These are phyloP conservation scores for Trinorchestia longiramus DNA, from an alignment of 1,140 invertebrate species.

Conservation along the genomic window DNA sequence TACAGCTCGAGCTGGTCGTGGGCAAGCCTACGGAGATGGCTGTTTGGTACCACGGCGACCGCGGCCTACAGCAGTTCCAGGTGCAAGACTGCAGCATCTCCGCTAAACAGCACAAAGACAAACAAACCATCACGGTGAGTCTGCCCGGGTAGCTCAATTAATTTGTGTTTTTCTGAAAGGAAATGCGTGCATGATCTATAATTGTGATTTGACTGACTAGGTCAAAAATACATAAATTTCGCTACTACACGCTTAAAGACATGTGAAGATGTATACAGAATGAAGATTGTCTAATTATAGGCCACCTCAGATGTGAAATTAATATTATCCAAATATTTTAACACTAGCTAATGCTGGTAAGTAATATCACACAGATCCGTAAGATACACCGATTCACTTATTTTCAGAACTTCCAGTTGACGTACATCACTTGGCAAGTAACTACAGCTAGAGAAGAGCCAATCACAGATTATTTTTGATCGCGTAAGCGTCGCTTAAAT, in stretches of 20 bases:
- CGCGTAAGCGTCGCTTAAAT: background rate
- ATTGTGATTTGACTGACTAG: too few relatives aligned
- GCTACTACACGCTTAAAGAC: too few relatives aligned
- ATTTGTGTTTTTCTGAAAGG: background rate
- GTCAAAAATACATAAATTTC: too few relatives aligned
- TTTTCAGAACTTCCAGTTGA: too few relatives aligned
- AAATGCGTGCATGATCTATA: too few relatives aligned
- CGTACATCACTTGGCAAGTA: too few relatives aligned
- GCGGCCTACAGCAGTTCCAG: conserved; percentile 57
- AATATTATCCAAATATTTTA: background rate
- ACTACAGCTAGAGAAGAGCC: too few relatives aligned
- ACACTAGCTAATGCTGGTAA: background rate
- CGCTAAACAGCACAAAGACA: conserved; percentile 56
- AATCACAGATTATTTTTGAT: background rate
- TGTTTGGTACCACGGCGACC: background rate
- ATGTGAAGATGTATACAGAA: too few relatives aligned
- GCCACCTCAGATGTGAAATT: too few relatives aligned
- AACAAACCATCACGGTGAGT: conserved; percentile 53
- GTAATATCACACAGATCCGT: too few relatives aligned
- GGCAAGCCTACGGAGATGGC: conserved; percentile 55
- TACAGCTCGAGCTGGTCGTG: conserved; percentile 57
- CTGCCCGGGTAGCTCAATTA: background rate
- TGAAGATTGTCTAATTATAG: background rate
- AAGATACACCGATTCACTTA: background rate
- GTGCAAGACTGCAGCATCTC: conserved; percentile 52